A percentile compares a stretch with the other conserved stretches of the same genome.
Evolutionary conservation across 1,140 invertebrate genomes (phyloP).

Genomic region (Argopecten irradians): DNA sequence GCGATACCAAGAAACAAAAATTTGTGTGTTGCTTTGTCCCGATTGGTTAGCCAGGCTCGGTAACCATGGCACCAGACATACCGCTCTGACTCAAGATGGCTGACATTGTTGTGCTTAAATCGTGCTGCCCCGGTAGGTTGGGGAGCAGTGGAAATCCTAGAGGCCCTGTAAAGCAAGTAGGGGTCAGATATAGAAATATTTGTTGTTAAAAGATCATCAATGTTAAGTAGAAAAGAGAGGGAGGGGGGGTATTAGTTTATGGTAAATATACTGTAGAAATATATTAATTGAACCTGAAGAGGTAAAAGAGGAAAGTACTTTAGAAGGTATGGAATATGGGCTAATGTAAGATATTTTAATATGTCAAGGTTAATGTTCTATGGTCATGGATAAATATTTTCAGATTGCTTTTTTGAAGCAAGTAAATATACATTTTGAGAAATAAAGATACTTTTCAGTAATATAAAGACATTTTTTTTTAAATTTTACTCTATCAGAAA

Average conservation of each 20-base stretch:
- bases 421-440: too few species aligned
- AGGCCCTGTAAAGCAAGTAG: constrained; percentile 48
- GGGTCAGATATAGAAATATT: background rate
- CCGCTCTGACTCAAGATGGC: constrained; percentile 55
- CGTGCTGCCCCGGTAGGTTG: constrained; percentile 50
- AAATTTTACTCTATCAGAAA: too few species aligned
- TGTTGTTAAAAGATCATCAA: background rate
- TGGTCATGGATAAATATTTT: too few species aligned
- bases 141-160: constrained; percentile 55
- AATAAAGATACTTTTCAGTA: too few species aligned
- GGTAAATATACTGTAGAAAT: too few species aligned
- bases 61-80: constrained; percentile 42
- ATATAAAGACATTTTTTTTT: too few species aligned
- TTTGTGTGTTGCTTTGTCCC: background rate
- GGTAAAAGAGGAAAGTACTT: background rate
- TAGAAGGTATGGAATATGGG: background rate
- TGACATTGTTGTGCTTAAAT: constrained; percentile 52
- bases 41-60: background rate
- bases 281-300: too few species aligned
- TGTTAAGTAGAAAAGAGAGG: background rate
- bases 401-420: too few species aligned
- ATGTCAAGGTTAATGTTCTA: too few species aligned
- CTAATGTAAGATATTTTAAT: too few species aligned
- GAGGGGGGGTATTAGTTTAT: background rate
- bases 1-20: background rate